Evolutionary conservation across 2,888 invertebrate genomes (phyloP).

Genomic region (Drosophila merina): DNA sequence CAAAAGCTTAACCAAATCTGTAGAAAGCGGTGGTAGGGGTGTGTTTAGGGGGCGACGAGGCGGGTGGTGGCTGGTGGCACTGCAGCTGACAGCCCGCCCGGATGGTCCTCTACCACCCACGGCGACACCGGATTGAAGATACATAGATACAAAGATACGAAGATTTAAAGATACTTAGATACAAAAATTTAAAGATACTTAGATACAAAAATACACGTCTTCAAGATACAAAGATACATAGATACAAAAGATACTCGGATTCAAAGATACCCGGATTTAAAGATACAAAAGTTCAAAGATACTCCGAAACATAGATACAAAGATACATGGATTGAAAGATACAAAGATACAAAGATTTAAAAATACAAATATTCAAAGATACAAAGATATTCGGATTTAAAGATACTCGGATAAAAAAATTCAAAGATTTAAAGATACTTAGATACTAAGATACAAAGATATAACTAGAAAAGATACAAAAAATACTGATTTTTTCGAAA

Average conservation of each 20-base stretch:
- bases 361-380: too few species aligned
- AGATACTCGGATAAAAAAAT: too few species aligned
- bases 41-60: not conserved
- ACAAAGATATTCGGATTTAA: too few species aligned
- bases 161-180: not conserved
- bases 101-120: conserved; percentile 7
- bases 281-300: too few species aligned
- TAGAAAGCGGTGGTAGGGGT: not conserved
- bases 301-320: too few species aligned
- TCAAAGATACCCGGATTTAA: not conserved
- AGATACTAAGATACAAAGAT: too few species aligned
- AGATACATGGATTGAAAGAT: too few species aligned
- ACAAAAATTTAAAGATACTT: not conserved
- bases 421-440: too few species aligned
- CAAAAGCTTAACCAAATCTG: conserved; percentile 5
- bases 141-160: not conserved
- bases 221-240: not conserved
- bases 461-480: too few species aligned
- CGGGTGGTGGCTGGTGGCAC: not conserved
- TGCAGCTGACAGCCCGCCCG: conserved; percentile 22
- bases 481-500: too few species aligned
- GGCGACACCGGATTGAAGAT: conserved; percentile 4
- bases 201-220: too few species aligned
- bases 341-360: too few species aligned
- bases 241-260: not conserved